These are phyloP conservation scores for Eremophila alpestris DNA, from an alignment of 2,797 vertebrate genomes.

Conservation along the genomic window DNA sequence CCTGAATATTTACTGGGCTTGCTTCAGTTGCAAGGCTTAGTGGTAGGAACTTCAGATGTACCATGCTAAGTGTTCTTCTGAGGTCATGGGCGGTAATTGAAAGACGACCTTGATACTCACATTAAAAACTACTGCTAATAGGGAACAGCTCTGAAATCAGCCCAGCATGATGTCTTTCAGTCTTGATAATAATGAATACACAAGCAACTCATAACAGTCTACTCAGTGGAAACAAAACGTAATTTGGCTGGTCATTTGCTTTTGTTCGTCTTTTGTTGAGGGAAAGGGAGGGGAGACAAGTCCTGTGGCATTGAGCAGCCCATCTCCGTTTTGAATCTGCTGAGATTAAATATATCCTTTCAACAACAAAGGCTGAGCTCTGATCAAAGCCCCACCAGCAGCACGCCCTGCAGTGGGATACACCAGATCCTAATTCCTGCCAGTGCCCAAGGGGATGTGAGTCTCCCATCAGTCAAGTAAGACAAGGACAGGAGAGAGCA, in stretches of 20 bases:
- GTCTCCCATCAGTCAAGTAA: constrained; percentile 39
- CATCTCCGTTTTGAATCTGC: constrained; percentile 32
- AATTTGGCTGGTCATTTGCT: constrained; percentile 41
- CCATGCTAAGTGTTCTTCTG: not conserved
- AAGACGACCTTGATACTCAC: constrained; percentile 4
- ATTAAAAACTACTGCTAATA: constrained; percentile 22
- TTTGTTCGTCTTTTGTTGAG: constrained; percentile 25
- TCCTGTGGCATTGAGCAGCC: constrained; percentile 42
- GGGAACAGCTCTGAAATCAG: constrained; percentile 21
- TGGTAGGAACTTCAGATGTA: not conserved
- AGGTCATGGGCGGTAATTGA: not conserved
- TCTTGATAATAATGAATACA: constrained; percentile 23
- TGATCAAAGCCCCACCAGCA: constrained; percentile 60
- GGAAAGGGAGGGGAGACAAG: not conserved
- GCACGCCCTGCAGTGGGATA: not conserved
- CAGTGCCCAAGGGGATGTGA: not conserved
- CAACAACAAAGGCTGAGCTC: constrained; percentile 57
- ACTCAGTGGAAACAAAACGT: not conserved
- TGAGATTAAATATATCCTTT: constrained; percentile 63
- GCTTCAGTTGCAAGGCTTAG: not conserved
- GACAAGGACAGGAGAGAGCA: constrained; percentile 16
- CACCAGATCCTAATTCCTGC: not conserved
- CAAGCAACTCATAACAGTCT: not conserved
- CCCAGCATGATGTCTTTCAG: constrained; percentile 24
- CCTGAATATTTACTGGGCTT: not conserved